Evolutionary conservation across 2,888 invertebrate genomes (phyloP), one percentile per base, ranked within the genome.

Genomic region (Unio delphinus): DNA sequence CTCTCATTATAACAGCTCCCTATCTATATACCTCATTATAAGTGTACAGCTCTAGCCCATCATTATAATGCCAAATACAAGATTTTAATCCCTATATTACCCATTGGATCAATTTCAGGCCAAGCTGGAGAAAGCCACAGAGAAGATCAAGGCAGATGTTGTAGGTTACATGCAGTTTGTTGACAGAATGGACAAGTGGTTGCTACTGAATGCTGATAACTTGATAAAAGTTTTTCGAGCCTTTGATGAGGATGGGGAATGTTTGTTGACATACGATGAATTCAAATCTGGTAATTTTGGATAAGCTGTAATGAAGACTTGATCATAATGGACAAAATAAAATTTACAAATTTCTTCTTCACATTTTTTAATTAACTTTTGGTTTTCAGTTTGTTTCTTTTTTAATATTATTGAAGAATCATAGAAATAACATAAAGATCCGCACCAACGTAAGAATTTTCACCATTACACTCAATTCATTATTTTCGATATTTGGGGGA

Each of bases 101-200:
- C 58, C 26, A 59, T 5, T 55, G 5, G 64, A 20, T 69, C 55
- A 59, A 66, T 72, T 80, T 54, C 72, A 88, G 88, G 83, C 80
- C 45, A 85, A 82, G 67, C 62, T 88, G 34, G 85, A 88, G 28
- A 87, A 86, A 66, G 79, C 78, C 11, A 78, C 79, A 55, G 80
- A 82, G 45, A 85, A 84, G 61, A 69, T 87, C 56, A 75, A 78
- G 28, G 74, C 72, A 23, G 78, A 86, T 45, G 81, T 83, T 57
- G 74, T 66, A 3, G 72, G 74, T 23, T 87, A 80, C 68, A 75
- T 83, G 66, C 74, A 80, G 56, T 87, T 88, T 71, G 78, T 89
- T 15, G 79, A 81, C 61, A 72, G 82, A 17, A 86, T 88, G 80
- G 86, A 88, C 66, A 75, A 73, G n/a, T 89, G 89, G 89, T 70